Evolutionary conservation across 2,888 invertebrate species (phyloP).

Genomic region (Lamellibrachia columna): DNA sequence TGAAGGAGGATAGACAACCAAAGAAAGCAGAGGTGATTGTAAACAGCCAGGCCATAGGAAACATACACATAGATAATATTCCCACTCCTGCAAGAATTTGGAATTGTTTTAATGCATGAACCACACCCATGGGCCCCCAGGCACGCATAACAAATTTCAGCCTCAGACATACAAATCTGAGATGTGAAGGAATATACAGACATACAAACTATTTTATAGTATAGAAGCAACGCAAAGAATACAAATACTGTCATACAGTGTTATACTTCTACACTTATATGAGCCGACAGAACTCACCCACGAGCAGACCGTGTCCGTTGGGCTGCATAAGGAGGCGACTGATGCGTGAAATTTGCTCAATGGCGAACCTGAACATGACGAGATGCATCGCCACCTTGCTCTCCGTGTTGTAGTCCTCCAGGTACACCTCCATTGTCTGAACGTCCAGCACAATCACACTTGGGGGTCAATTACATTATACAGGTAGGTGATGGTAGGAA

Average conservation of each 20-base stretch:
- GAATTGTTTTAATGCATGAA: too few relatives aligned
- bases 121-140: too few relatives aligned
- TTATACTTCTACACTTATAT: background rate
- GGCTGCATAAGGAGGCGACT: constrained; percentile 64
- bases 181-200: background rate
- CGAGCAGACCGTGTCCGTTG: constrained; percentile 63
- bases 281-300: constrained; percentile 52
- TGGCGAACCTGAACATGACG: constrained; percentile 65
- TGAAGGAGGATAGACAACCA: too few relatives aligned
- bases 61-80: too few relatives aligned
- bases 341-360: constrained; percentile 64
- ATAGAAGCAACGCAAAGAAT: background rate
- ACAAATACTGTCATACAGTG: background rate
- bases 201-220: background rate
- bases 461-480: background rate
- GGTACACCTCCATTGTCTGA: constrained; percentile 59
- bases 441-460: background rate
- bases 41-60: too few relatives aligned
- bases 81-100: too few relatives aligned
- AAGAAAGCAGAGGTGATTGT: too few relatives aligned
- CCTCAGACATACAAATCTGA: too few relatives aligned
- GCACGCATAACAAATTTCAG: too few relatives aligned
- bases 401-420: constrained; percentile 64
- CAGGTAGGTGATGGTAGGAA: background rate
- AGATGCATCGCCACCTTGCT: constrained; percentile 65